phyloP scores from a whole-genome alignment of 1,140 invertebrate genomes.

The Dendroctonus valens region DNA sequence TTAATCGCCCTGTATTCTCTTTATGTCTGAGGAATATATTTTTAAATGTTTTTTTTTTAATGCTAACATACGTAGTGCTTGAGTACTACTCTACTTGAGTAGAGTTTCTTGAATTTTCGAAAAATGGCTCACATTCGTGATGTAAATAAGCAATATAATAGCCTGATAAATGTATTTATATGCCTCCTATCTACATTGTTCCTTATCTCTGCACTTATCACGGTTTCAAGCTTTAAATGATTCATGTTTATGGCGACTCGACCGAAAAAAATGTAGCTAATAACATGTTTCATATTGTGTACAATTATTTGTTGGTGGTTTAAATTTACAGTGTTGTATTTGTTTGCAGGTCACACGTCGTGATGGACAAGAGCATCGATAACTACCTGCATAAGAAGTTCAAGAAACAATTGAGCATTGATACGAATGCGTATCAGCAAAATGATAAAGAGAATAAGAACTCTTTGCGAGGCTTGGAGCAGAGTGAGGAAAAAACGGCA shows the following conservation, averaged over 20 bases:
- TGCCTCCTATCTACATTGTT: conserved; percentile 17
- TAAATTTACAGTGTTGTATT: conserved; percentile 10
- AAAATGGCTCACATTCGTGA: background rate
- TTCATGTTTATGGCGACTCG: too few relatives aligned
- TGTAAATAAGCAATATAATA: background rate
- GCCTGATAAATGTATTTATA: conserved; percentile 14
- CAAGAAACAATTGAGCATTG: conserved; percentile 76
- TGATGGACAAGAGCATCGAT: conserved; percentile 61
- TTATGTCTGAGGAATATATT: background rate
- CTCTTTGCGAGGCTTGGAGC: conserved; percentile 36
- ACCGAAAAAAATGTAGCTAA: too few relatives aligned
- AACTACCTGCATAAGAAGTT: conserved; percentile 90
- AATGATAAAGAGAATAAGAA: conserved; percentile 42
- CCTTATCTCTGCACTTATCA: conserved; percentile 18
- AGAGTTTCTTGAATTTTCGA: background rate
- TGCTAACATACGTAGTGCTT: too few relatives aligned
- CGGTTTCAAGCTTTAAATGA: background rate
- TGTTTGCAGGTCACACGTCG: conserved; percentile 40
- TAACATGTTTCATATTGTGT: too few relatives aligned
- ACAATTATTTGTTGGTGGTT: too few relatives aligned
- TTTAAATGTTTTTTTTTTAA: too few relatives aligned
- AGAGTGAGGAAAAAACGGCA: conserved; percentile 47
- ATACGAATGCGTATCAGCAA: conserved; percentile 40
- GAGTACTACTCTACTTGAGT: too few relatives aligned
- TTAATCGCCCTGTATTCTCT: too few relatives aligned